Conservation (phyloP, 2,113 vertebrate species). For the Noctilio leporinus region DNA sequence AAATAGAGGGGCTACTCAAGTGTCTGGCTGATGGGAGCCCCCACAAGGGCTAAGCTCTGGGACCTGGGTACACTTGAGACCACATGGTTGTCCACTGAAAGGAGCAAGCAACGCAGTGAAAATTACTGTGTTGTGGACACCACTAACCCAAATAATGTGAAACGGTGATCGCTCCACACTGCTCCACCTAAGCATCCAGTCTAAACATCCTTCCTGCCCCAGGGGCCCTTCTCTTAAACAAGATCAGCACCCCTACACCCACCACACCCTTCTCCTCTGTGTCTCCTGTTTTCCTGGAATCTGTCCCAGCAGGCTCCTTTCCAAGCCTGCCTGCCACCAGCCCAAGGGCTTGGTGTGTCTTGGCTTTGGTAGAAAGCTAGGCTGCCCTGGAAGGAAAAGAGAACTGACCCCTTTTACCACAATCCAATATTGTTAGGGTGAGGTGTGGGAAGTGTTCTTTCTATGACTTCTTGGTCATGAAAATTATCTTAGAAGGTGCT, state of each 20-base stretch:
- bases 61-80: no score
- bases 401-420: not conserved
- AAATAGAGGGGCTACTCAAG: not conserved
- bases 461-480: not conserved
- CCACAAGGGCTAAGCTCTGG: not conserved
- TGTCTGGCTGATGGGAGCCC: not conserved
- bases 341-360: not conserved
- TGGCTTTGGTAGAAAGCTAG: not conserved
- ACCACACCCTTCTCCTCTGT: fast-evolving
- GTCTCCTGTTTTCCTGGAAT: not conserved
- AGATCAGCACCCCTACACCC: not conserved
- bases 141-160: not conserved
- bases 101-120: not conserved
- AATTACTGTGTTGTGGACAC: not conserved
- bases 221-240: not conserved
- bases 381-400: not conserved
- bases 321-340: not conserved
- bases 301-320: no score
- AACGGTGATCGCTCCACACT: fast-evolving
- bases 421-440: not conserved
- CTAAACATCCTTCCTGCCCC: not conserved
- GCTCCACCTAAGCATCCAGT: not conserved
- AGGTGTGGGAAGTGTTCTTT: not conserved
- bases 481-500: not conserved
- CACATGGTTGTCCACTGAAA: not conserved